Base-by-base conservation (phyloP, 2,797 vertebrate genomes). In the Argyrosomus regius region DNA sequence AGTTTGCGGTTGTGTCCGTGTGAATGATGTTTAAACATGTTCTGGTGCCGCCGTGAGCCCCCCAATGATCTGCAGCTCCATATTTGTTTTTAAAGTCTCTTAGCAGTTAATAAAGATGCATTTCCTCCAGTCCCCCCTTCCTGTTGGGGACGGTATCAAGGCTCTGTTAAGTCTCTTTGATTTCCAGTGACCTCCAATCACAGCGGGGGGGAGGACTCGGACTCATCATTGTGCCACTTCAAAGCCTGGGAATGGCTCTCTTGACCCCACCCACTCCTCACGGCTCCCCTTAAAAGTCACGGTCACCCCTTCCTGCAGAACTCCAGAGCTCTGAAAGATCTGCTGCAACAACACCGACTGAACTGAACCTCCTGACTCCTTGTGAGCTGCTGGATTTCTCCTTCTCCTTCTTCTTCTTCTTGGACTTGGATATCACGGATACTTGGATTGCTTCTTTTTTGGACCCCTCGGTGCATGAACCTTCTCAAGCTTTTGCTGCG, bases 91-190 rank as follows among this genome's bases (percentile, higher is more conserved):
- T 94, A 94, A 96, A 97, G 96, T 96, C 91, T 86, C 93, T 97
- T 97, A 96, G 96, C 95, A 96, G 96, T 97, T 95, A 90, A 96
- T 96, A 97, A 97, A 97, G 96, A 95, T 91, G 93, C 92, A 93
- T 96, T 97, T 97, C 96, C 96, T 95, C 94, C 82, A 64, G 35
- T 39, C 92, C 92, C 93, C 92, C 92, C 96, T 97, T 97, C 97
- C 97, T 98, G 97, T 96, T 9, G 95, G 94, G 93, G 94, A 94
- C 87, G 92, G 93, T 97, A 96, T 97, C 97, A 96, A 96, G 94
- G 91, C 95, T 96, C 95, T 97, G 97, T 96, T 97, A 97, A 97
- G 96, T 97, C 95, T 94, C 96, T 97, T 97, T 96, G 95, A 96
- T 96, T 96, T 95, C 87, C 77, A 77, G 86, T 87, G 58, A 72